phyloP scores from a whole-genome alignment of 2,888 invertebrate genomes.

The Andrena dorsata region DNA sequence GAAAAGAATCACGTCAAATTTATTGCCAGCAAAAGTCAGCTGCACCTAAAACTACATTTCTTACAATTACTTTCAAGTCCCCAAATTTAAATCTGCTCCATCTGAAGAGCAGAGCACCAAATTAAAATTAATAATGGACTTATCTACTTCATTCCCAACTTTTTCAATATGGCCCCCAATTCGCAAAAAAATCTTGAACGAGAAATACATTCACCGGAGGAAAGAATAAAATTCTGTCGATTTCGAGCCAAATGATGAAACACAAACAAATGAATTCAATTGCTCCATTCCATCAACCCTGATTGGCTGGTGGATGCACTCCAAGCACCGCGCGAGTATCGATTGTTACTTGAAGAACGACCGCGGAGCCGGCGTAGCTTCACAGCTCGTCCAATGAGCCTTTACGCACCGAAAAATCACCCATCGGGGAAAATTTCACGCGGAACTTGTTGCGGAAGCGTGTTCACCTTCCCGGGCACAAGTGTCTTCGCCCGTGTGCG shows the following conservation, averaged over 20 bases:
- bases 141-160: no score
- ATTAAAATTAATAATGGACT: no score
- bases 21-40: no score
- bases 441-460: not conserved
- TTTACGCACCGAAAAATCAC: slow-evolving; percentile 24
- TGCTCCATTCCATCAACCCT: not conserved
- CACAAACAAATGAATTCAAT: not conserved
- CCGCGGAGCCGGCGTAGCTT: slow-evolving; percentile 3
- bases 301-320: not conserved
- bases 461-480: slow-evolving; percentile 5
- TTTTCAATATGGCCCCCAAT: no score
- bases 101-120: no score
- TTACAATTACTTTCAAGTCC: no score
- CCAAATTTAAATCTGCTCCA: no score
- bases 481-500: slow-evolving; percentile 28
- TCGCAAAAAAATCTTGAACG: no score
- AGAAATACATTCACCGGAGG: not conserved
- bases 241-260: not conserved
- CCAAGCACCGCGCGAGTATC: not conserved
- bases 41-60: no score
- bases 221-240: not conserved
- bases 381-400: slow-evolving; percentile 34
- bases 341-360: slow-evolving; percentile 19
- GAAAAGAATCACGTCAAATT: no score
- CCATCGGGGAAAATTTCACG: slow-evolving; percentile 15